Evolutionary conservation across 2,797 vertebrate genomes (phyloP), one percentile per base, ranked within the genome.

Genomic region (Sebastes trivittatus): DNA sequence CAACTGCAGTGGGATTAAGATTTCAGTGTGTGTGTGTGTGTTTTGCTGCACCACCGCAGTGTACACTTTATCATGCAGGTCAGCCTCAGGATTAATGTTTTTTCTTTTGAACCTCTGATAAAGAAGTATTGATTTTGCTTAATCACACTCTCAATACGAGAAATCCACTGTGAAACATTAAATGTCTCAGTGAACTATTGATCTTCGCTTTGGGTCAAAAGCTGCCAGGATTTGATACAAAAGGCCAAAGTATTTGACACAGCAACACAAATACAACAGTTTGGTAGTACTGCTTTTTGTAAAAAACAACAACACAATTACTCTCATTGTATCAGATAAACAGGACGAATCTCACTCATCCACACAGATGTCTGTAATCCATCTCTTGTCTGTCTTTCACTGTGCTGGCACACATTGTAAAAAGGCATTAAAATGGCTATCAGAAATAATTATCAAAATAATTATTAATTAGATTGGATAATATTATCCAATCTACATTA

Each of bases 41-140:
- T 81, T 65, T 67, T 56, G 52, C 61, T 68, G 86, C 22, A 49
- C 68, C 27, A 49, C 68, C 23, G 6, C 16, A n/a, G 52, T 56
- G 29, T 64, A 56, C 20, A 55, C 14, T 73, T 80, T 32, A 84
- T 84, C 79, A 80, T 85, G 77, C 49, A 56, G 30, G 38, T 68
- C 73, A 32, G 61, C 60, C 18, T 55, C n/a, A 22, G 52, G 52
- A 55, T 55, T 55, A 55, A 55, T 23, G 87, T 88, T 88, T 90
- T 88, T 90, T 88, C 82, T 90, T 92, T 90, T 83, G 81, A 77
- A 82, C 81, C 66, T 83, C 79, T 91, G 85, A 93, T 93, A 87
- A 88, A 91, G 75, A 75, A 80, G 67, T 82, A 93, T 91, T 84
- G 87, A 92, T 89, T 89, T 83, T 74, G 61, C 77, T 90, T 92